Conservation (phyloP, 2,888 invertebrate genomes). For the Chymomyza procnemis region DNA sequence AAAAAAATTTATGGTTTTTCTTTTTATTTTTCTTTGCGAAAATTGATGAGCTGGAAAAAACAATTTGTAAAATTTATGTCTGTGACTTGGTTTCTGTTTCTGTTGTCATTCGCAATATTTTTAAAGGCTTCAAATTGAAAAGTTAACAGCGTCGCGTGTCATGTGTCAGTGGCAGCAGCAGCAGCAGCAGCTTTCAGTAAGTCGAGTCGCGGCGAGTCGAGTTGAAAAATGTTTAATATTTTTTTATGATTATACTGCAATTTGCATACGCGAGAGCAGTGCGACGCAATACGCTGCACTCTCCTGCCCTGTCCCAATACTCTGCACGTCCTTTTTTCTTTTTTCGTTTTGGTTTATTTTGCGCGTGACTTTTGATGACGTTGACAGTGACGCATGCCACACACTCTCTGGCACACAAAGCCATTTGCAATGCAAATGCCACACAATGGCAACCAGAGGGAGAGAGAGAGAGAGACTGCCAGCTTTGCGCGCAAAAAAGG, state of each 20-base stretch:
- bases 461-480: neutral
- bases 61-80: conserved; percentile 57
- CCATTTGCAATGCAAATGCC: conserved; percentile 67
- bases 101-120: conserved; percentile 1
- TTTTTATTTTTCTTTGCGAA: neutral
- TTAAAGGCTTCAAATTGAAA: conserved; percentile 43
- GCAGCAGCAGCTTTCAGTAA: neutral
- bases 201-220: neutral
- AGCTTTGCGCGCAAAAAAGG: conserved; percentile 1
- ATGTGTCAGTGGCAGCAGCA: neutral
- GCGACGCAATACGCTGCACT: neutral
- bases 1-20: neutral
- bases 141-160: conserved; percentile 26
- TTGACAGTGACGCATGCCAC: neutral
- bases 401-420: neutral
- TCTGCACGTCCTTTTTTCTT: neutral
- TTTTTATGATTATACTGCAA: conserved; percentile 36
- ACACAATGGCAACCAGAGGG: conserved; percentile 3
- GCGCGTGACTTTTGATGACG: conserved; percentile 5
- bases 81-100: neutral
- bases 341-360: neutral
- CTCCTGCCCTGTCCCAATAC: neutral
- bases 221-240: neutral
- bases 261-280: conserved; percentile 28
- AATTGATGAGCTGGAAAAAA: conserved; percentile 60